Evolutionary conservation across 2,888 invertebrate species (phyloP), one percentile per base, ranked within the genome.

Genomic region (Sepiola atlantica): DNA sequence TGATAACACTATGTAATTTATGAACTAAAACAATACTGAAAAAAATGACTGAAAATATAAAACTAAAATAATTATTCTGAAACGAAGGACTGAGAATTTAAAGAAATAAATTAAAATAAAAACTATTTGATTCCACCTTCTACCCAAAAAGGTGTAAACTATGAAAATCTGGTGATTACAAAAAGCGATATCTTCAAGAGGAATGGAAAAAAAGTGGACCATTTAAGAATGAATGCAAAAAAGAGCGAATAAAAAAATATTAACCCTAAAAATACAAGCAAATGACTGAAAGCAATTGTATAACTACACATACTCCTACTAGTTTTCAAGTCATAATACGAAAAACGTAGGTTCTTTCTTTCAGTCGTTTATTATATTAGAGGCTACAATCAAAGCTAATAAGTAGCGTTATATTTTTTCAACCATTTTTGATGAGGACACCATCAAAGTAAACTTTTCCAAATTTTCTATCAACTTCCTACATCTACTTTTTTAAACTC

Each of bases 171-270:
- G 77, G n/a, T 77, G n/a, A 77, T 77, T n/a, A 77, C n/a, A 77
- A 77, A 77, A 16, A 77, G 3, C 16, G 14, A 77, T n/a, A 32
- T 77, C 32, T 77, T 77, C 77, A 14, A 77, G 14, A n/a, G 4
- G n/a, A 77, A 77, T 77, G 77, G 77, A 77, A 77, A 77, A n/a
- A n/a, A 77, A 45, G 77, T 77, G 77, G 77, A 77, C n/a, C 77
- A 77, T 77, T 77, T 77, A 45, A 45, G 8, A 45, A 45, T 45
- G 45, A 45, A 45, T 45, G 45, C 45, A 45, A 45, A 45, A 45
- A 45, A 8, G 8, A 8, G 2, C 1, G 0, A 4, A n/a, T n/a
- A 77, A 57, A 21, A n/a, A n/a, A 77, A 32, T n/a, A 77, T 77
- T 77, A n/a, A 16, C 77, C 3, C 32, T 77, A 32, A 77, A 77